phyloP scores from a whole-genome alignment of 1,140 invertebrate species.

The Sycobia sp. region DNA sequence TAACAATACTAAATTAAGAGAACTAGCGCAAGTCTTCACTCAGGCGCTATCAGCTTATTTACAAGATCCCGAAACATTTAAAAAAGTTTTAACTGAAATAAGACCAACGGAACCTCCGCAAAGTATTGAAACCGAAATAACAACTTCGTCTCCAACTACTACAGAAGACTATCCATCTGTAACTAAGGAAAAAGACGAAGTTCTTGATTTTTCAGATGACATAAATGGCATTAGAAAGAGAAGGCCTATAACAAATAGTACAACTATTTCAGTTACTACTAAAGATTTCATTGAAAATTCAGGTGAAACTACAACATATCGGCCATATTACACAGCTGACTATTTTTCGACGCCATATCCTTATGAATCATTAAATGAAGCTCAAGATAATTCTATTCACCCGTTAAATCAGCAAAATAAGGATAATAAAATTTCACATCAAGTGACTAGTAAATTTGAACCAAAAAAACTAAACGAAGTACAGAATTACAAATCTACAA shows the following conservation, averaged over 20 bases:
- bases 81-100: conserved; percentile 74
- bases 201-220: conserved; percentile 77
- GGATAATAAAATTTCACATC: conserved; percentile 52
- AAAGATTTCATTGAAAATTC: neutral
- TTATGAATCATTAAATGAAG: conserved; percentile 49
- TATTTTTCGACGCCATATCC: conserved; percentile 33
- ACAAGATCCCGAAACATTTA: conserved; percentile 78
- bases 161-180: conserved; percentile 60
- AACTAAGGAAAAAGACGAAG: conserved; percentile 72
- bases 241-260: conserved; percentile 55
- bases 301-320: conserved; percentile 36
- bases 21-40: conserved; percentile 81
- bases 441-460: conserved; percentile 48
- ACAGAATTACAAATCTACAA: conserved; percentile 36
- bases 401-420: conserved; percentile 44
- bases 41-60: conserved; percentile 80
- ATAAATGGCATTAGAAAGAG: conserved; percentile 51
- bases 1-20: conserved; percentile 69
- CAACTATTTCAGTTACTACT: conserved; percentile 32
- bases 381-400: conserved; percentile 45
- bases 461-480: conserved; percentile 40
- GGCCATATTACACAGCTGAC: conserved; percentile 30
- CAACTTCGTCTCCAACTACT: conserved; percentile 45
- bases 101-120: conserved; percentile 76
- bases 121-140: conserved; percentile 39